These are phyloP conservation scores for Cotesia congregata DNA, from an alignment of 2,888 invertebrate species.

Conservation along the genomic window DNA sequence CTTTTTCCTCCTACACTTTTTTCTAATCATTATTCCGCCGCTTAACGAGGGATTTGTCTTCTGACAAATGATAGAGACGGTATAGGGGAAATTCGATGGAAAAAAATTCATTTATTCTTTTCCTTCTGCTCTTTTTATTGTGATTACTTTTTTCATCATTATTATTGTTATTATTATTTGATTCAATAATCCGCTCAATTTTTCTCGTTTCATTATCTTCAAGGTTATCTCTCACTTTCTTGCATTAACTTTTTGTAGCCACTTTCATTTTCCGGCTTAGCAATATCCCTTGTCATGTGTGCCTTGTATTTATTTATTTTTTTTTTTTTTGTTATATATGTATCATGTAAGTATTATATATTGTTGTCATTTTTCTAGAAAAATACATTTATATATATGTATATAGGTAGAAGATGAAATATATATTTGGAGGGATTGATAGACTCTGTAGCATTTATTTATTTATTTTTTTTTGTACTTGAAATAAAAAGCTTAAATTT, in stretches of 20 bases:
- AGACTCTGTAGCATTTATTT: neutral
- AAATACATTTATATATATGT: constrained; percentile 31
- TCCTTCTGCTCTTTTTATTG: neutral
- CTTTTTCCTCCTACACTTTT: neutral
- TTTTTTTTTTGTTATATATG: neutral
- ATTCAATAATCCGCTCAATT: neutral
- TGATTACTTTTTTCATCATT: no score
- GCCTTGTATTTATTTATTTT: neutral
- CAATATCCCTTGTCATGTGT: neutral
- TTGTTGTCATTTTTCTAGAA: constrained; percentile 33
- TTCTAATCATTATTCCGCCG: neutral
- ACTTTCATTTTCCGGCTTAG: neutral
- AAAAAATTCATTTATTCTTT: constrained; percentile 11
- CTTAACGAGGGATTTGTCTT: neutral
- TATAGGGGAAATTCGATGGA: neutral
- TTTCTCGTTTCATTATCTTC: constrained; percentile 7
- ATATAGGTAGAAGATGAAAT: constrained; percentile 11
- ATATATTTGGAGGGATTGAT: neutral
- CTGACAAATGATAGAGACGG: neutral
- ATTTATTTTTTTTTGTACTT: neutral
- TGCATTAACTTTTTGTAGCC: neutral
- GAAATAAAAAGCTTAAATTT: constrained; percentile 8
- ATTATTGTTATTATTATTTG: neutral
- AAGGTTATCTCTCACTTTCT: neutral
- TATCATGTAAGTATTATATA: constrained; percentile 2